These are phyloP conservation scores for Trachemys scripta DNA, from an alignment of 2,113 vertebrate genomes.

Conservation along the genomic window DNA sequence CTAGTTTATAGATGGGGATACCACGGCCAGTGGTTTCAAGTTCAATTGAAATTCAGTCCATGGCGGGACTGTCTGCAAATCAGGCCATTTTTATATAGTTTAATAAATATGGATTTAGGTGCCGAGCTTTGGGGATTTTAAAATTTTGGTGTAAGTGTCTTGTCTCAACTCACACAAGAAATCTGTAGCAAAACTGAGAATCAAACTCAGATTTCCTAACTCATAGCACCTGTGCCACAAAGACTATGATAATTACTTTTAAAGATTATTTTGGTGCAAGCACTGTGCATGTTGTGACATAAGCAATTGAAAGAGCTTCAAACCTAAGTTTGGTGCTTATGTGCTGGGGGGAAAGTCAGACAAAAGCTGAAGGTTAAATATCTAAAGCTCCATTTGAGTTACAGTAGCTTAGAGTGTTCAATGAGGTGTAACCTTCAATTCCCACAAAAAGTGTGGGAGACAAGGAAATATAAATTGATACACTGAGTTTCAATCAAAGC, in stretches of 20 bases:
- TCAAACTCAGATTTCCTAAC: background rate
- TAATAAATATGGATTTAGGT: background rate
- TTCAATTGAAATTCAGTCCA: background rate
- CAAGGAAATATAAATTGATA: conserved; percentile 41
- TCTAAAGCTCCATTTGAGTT: conserved; percentile 11
- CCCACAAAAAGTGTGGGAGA: conserved; percentile 32
- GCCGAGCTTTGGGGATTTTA: background rate
- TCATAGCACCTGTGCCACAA: background rate
- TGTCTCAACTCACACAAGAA: background rate
- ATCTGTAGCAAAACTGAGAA: background rate
- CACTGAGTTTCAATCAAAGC: conserved; percentile 45
- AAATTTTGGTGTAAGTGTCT: background rate
- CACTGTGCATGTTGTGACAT: background rate
- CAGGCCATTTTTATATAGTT: background rate
- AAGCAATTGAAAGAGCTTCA: background rate
- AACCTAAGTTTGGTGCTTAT: background rate
- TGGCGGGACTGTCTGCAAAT: background rate
- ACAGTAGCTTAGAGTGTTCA: conserved; percentile 28
- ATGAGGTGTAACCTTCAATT: conserved; percentile 40
- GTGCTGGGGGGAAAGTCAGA: background rate
- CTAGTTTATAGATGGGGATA: accelerated
- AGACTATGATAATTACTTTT: background rate
- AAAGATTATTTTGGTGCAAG: background rate
- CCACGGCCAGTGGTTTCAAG: background rate
- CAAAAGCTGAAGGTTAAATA: conserved; percentile 24